Evolutionary conservation across 1,140 invertebrate genomes (phyloP).

Genomic region (Ericerus pela): DNA sequence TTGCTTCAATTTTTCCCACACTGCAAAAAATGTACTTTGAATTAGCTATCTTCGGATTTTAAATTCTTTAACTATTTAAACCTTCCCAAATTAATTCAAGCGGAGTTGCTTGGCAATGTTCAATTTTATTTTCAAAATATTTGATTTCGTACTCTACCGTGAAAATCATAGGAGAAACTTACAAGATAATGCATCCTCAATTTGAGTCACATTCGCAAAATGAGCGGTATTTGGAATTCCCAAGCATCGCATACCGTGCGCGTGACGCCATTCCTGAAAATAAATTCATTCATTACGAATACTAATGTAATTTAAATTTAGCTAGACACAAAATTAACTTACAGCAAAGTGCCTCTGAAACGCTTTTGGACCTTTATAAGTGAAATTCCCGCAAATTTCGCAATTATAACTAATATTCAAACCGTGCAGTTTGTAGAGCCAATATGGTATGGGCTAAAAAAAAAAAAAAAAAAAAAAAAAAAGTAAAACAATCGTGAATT

Average conservation of each 20-base stretch:
- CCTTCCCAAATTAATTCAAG: not conserved
- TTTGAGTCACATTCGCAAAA: conserved; percentile 98
- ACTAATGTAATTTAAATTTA: not conserved
- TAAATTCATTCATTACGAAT: conserved; percentile 2
- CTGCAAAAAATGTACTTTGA: conserved; percentile 39
- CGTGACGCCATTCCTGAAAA: conserved; percentile 87
- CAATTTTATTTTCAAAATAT: too few species aligned
- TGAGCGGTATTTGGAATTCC: conserved; percentile 99
- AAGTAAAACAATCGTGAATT: conserved; percentile 25
- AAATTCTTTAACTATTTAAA: not conserved
- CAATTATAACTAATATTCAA: conserved; percentile 98
- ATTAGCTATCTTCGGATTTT: conserved; percentile 7
- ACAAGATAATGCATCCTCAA: conserved; percentile 91
- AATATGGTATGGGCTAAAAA: conserved; percentile 87
- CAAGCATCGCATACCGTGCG: conserved; percentile 96
- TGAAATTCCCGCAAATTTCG: conserved; percentile 99
- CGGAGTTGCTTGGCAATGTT: too few species aligned
- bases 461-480: conserved; percentile 16
- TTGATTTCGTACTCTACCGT: too few species aligned
- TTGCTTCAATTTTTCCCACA: conserved; percentile 94
- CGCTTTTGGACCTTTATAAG: conserved; percentile 99
- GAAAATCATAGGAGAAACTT: conserved; percentile 32
- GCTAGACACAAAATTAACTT: conserved; percentile 27
- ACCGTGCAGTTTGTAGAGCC: conserved; percentile 98
- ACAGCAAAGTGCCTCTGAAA: conserved; percentile 96